phyloP scores from a whole-genome alignment of 2,113 vertebrate genomes.

The Nothoprocta perdicaria region DNA sequence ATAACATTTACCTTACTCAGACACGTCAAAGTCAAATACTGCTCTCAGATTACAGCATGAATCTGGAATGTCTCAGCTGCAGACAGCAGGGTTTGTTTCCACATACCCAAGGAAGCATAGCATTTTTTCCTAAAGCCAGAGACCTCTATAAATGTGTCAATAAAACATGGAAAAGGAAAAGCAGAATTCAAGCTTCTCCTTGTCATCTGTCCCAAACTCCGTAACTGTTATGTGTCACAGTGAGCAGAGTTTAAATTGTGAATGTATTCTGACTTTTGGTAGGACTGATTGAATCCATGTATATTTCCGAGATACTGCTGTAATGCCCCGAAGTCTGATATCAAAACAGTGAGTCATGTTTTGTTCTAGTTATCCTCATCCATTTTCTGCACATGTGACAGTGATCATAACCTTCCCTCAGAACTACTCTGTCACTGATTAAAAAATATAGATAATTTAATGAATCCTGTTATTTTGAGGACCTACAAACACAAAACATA shows the following conservation, averaged over 20 bases:
- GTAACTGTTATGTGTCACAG: neutral
- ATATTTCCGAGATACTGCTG: slow-evolving; percentile 2
- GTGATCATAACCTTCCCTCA: neutral
- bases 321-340: neutral
- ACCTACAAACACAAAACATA: neutral
- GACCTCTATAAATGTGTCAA: neutral
- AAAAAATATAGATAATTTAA: neutral
- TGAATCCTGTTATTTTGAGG: neutral
- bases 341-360: slow-evolving; percentile 1
- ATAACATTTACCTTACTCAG: neutral
- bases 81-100: neutral
- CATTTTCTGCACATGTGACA: neutral
- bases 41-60: neutral
- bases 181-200: neutral
- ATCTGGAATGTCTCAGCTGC: neutral
- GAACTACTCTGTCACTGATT: neutral
- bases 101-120: neutral
- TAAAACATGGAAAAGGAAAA: neutral
- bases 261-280: neutral
- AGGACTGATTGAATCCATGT: neutral
- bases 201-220: neutral
- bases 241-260: neutral
- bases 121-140: neutral
- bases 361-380: slow-evolving; percentile 21
- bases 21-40: neutral